These are phyloP conservation scores for Ivindomyrus marchei DNA, from an alignment of 2,113 vertebrate species.

Conservation along the genomic window DNA sequence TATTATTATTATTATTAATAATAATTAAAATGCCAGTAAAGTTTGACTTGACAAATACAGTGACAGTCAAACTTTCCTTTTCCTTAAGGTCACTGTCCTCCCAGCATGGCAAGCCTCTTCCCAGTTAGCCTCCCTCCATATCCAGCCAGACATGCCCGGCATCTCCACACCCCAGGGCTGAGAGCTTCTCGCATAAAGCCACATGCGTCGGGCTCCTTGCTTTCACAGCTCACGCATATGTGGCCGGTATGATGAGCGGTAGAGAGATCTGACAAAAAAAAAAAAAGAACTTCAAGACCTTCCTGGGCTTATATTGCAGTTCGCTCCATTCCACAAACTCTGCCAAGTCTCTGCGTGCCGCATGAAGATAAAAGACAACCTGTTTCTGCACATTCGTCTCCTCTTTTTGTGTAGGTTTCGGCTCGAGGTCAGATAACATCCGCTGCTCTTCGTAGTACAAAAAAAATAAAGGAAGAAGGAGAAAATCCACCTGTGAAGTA, in stretches of 20 bases:
- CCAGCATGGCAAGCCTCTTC: background rate
- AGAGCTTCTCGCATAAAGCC: background rate
- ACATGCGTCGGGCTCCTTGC: background rate
- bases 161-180: background rate
- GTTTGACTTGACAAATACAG: background rate
- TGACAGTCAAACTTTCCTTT: background rate
- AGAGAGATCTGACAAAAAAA: background rate
- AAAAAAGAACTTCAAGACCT: background rate
- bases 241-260: background rate
- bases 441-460: slow-evolving; percentile 34
- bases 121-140: background rate
- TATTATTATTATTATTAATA: no score
- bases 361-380: background rate
- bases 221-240: background rate
- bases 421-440: slow-evolving; percentile 34
- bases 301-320: background rate
- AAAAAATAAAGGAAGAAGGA: background rate
- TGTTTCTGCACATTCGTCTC: background rate
- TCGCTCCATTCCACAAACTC: no score
- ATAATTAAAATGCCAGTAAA: background rate
- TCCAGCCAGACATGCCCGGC: background rate
- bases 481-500: background rate
- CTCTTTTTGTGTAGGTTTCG: slow-evolving; percentile 26
- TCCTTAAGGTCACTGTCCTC: background rate
- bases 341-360: background rate